These are phyloP conservation scores for Hystrix brachyura DNA, from an alignment of 2,113 vertebrate genomes.

Conservation along the genomic window DNA sequence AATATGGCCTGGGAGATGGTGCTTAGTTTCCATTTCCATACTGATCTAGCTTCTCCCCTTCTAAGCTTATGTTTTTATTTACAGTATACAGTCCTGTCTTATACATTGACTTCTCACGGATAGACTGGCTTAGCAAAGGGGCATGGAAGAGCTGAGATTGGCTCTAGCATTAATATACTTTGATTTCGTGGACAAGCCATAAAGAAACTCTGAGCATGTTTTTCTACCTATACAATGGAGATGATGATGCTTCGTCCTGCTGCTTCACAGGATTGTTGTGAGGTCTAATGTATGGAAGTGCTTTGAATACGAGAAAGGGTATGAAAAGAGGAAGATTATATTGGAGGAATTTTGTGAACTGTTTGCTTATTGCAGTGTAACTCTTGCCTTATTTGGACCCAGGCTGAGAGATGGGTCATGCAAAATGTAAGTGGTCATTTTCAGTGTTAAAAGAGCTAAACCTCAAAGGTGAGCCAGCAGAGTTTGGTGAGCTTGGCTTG, in stretches of 20 bases:
- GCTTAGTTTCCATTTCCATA: conserved; percentile 36
- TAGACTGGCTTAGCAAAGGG: background rate
- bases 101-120: background rate
- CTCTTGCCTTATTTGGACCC: conserved; percentile 31
- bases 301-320: conserved; percentile 31
- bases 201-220: background rate
- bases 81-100: background rate
- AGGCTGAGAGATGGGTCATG: conserved; percentile 36
- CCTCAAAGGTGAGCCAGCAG: background rate
- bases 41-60: background rate
- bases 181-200: background rate
- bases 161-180: background rate
- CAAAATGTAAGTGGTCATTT: conserved; percentile 6
- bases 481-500: conserved; percentile 49
- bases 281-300: background rate
- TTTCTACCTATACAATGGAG: background rate
- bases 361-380: background rate
- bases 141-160: background rate
- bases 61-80: conserved; percentile 8
- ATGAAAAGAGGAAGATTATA: background rate
- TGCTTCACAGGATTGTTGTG: conserved; percentile 19
- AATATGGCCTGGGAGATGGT: background rate
- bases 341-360: conserved; percentile 37
- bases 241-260: background rate
- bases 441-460: conserved; percentile 2